Base-by-base conservation (phyloP, 2,888 invertebrate species). In the Drosophila tanythrix region DNA sequence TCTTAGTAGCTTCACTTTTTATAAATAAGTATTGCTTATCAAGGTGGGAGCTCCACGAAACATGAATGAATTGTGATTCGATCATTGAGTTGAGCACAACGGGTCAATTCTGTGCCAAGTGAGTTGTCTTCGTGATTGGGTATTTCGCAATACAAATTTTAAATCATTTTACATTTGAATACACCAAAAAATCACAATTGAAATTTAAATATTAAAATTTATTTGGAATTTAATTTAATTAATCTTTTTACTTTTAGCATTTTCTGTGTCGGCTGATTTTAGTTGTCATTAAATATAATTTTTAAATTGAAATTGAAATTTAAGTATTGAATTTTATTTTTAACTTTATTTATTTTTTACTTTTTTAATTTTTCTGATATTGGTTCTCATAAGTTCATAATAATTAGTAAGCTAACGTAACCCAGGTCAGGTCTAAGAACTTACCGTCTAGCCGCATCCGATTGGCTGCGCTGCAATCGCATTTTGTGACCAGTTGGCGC, bases 361-460 rank as follows among this genome's bases (percentile, higher is more conserved):
- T 21, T 43, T 43, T 5, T 21, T 13, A 2, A 11, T 43, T 43
- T 43, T 21, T 3, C 21, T 7, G 13, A 3, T 25, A 3, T 46
- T 3, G 3, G 21, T 43, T 7, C 3, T 1, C 21, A 13, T 21
- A 21, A 21, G 21, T 21, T 21, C 21, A 21, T 21, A 21, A 21
- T 21, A 21, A 1, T 46, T 15, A 25, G 8, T 25, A 15, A 1
- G 46, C 4, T 4, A 27, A 15, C 21, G 7, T 13, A 46, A 25
- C 8, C 46, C 15, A 25, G 8, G 35, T 8, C 33, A 13, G 38
- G 31, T 57, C 29, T 10, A 2, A 6, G 15, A 57, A 83, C 91
- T 90, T 88, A 93, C 93, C 93, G 93, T 92, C 93, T 87, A 55
- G 92, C 90, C 48, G 91, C 89, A 87, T 93, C 93, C 48, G 92